Evolutionary conservation across 2,113 vertebrate genomes (phyloP).

Genomic region (Bos taurus): DNA sequence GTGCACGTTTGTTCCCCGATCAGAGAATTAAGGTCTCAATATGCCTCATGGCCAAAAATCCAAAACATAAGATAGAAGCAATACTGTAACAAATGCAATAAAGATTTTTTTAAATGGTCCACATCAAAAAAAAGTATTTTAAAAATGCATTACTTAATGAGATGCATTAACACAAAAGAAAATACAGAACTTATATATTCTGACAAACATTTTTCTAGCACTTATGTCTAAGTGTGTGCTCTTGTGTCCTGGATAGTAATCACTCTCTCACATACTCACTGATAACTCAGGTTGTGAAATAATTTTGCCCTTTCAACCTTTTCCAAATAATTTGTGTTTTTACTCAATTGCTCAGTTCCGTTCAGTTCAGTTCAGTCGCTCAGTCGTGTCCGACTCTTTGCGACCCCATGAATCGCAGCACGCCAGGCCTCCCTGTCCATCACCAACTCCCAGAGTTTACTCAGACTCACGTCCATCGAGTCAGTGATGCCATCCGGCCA

Average conservation of each 20-base stretch:
- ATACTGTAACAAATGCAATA: not conserved
- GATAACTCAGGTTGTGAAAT: not conserved
- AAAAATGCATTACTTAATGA: not conserved
- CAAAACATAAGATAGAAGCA: not conserved
- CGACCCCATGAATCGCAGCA: too few species aligned
- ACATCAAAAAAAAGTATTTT: not conserved
- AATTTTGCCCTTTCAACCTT: not conserved
- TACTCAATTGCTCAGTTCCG: not conserved
- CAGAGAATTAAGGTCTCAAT: not conserved
- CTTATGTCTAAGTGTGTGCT: not conserved
- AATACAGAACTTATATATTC: not conserved
- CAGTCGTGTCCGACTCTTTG: too few species aligned
- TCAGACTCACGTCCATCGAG: too few species aligned
- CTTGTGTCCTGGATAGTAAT: fast-evolving
- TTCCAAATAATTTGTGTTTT: not conserved
- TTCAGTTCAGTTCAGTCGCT: too few species aligned
- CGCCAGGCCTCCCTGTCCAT: too few species aligned
- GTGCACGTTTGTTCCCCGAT: not conserved
- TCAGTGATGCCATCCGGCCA: too few species aligned
- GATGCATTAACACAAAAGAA: not conserved
- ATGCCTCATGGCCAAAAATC: not conserved
- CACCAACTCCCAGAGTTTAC: too few species aligned
- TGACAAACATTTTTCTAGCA: not conserved
- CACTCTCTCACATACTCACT: not conserved
- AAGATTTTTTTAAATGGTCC: not conserved